Conservation (phyloP, 2,113 vertebrate genomes). For the Pelecanus crispus region DNA sequence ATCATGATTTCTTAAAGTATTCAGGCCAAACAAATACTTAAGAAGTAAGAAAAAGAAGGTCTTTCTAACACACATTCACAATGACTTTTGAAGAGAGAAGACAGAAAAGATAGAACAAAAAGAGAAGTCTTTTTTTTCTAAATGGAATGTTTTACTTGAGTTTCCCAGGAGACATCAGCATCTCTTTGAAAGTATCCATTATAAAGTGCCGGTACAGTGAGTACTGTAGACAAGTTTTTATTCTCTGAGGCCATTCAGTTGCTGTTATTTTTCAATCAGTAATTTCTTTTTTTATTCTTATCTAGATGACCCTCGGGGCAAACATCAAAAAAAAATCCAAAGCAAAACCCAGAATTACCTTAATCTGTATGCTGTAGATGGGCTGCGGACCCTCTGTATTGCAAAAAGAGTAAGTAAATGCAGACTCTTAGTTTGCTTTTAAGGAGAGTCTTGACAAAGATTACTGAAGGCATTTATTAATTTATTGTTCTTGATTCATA, state of each 20-base stretch:
- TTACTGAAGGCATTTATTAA: conserved; percentile 3
- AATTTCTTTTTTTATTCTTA: background rate
- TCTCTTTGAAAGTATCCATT: background rate
- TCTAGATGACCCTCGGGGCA: conserved; percentile 82
- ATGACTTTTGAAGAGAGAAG: background rate
- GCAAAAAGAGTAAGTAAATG: conserved; percentile 87
- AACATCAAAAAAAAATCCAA: conserved; percentile 87
- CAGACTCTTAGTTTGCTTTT: background rate
- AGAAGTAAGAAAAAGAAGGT: background rate
- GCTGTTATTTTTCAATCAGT: background rate
- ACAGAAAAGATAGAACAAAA: background rate
- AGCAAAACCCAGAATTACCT: conserved; percentile 92
- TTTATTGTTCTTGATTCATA: background rate
- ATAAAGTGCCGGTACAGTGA: background rate
- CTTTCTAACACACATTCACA: background rate
- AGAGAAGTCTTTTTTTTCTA: background rate
- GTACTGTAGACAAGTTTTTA: background rate
- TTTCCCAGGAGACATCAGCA: background rate
- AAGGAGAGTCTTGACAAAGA: background rate
- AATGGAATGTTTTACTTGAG: background rate
- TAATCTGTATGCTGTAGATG: conserved; percentile 90
- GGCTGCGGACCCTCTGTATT: conserved; percentile 94
- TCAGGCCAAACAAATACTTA: background rate
- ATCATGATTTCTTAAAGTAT: background rate
- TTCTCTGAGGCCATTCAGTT: background rate